Evolutionary conservation across 2,888 invertebrate genomes (phyloP).

Genomic region (Aphodius sticticus): DNA sequence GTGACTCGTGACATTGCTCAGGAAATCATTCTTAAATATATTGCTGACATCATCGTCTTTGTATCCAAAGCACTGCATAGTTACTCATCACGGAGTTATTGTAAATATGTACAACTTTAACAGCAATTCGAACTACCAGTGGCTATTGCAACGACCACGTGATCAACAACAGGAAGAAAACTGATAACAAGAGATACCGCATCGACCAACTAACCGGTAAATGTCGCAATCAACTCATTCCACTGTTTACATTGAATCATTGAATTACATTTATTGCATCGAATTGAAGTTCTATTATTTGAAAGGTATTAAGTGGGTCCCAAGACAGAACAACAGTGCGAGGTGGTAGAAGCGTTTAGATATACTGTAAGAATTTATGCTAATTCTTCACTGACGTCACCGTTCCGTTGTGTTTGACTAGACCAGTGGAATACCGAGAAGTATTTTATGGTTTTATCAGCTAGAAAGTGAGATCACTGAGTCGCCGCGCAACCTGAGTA

Average conservation of each 20-base stretch:
- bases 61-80: no score
- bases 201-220: not conserved
- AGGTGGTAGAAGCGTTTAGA: not conserved
- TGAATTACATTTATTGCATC: not conserved
- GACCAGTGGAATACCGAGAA: slow-evolving; percentile 6
- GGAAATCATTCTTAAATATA: no score
- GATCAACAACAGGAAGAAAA: not conserved
- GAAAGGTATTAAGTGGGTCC: not conserved
- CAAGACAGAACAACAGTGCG: not conserved
- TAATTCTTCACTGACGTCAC: not conserved
- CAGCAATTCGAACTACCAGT: no score
- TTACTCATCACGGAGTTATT: no score
- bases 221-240: not conserved
- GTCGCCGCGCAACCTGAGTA: slow-evolving; percentile 37
- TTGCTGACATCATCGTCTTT: no score
- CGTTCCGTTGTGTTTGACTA: not conserved
- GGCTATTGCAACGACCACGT: not conserved
- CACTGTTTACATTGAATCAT: not conserved
- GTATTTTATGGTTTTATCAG: slow-evolving; percentile 8
- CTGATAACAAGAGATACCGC: not conserved
- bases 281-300: not conserved
- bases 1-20: no score
- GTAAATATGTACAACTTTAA: no score
- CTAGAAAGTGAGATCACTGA: slow-evolving; percentile 35
- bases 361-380: not conserved